Evolutionary conservation across 2,113 vertebrate genomes (phyloP).

Genomic region (Arothron firmamentum): DNA sequence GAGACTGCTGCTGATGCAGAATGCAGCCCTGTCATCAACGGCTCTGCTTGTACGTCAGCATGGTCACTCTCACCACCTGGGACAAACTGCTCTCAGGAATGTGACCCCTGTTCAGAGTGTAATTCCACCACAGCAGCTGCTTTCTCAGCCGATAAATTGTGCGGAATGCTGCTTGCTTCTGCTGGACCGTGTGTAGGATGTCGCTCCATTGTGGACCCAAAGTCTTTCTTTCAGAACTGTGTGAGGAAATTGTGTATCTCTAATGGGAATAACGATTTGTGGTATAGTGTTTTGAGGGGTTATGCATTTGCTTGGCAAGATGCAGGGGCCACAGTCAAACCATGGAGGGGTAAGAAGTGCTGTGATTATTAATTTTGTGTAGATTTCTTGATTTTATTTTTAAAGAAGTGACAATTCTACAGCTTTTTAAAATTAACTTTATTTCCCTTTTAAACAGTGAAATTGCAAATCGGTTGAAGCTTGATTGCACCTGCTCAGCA

Average conservation of each 20-base stretch:
- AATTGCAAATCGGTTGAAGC: slow-evolving; percentile 19
- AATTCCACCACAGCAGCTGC: slow-evolving; percentile 2
- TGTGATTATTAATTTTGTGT: no score
- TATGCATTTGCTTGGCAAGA: slow-evolving; percentile 48
- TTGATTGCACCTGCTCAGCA: slow-evolving; percentile 4
- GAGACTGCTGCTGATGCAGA: slow-evolving; percentile 18
- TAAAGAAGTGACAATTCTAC: neutral
- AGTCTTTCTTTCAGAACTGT: no score
- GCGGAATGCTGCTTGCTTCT: slow-evolving; percentile 34
- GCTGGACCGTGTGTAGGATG: slow-evolving; percentile 46
- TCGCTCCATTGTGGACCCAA: slow-evolving; percentile 30
- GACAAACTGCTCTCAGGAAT: slow-evolving; percentile 13
- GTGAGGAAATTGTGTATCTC: no score
- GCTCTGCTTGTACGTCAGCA: slow-evolving; percentile 4
- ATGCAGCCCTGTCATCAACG: slow-evolving; percentile 23
- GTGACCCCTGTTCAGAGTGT: slow-evolving; percentile 27
- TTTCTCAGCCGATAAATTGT: slow-evolving; percentile 37
- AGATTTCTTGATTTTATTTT: no score
- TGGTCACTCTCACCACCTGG: slow-evolving; percentile 22
- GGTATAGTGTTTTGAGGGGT: slow-evolving; percentile 41
- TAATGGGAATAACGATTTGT: slow-evolving; percentile 2
- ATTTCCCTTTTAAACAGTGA: neutral
- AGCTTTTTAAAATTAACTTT: slow-evolving; percentile 2
- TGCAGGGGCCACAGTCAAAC: slow-evolving; percentile 25
- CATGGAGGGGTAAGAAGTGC: neutral